Conservation (phyloP, 2,797 vertebrate genomes). For the Epinephelus malabaricus region DNA sequence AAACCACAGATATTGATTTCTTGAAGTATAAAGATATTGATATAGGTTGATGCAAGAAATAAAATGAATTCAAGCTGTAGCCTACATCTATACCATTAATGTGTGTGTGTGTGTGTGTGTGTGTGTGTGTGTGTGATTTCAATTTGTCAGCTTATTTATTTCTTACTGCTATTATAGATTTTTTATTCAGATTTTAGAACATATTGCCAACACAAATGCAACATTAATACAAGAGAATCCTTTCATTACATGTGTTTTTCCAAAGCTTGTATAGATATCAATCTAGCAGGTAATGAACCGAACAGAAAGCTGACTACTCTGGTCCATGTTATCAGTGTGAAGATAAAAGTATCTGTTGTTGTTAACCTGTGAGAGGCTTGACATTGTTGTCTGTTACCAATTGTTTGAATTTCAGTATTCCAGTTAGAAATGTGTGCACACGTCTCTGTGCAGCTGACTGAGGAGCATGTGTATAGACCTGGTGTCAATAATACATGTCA, state of each 20-base stretch:
- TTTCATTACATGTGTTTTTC: not conserved
- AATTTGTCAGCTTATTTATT: not conserved
- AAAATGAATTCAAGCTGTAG: not conserved
- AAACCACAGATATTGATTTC: constrained; percentile 14
- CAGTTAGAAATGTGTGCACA: no score
- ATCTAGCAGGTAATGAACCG: constrained; percentile 8
- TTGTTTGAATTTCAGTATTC: no score
- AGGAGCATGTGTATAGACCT: no score
- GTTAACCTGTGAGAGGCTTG: no score
- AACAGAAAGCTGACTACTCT: constrained; percentile 13
- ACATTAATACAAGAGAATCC: not conserved
- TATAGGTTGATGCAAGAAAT: not conserved
- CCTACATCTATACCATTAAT: not conserved
- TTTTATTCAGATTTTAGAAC: constrained; percentile 1
- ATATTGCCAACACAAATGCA: not conserved
- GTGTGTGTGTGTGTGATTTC: no score
- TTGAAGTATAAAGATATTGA: not conserved
- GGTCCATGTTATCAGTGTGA: constrained; percentile 1
- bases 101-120: no score
- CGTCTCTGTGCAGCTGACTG: no score
- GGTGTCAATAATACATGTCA: not conserved
- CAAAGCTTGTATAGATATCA: not conserved
- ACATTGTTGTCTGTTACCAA: no score
- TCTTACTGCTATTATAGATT: not conserved
- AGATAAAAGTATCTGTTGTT: not conserved